phyloP scores from a whole-genome alignment of 2,888 invertebrate genomes.

The Margaritifera margaritifera region DNA sequence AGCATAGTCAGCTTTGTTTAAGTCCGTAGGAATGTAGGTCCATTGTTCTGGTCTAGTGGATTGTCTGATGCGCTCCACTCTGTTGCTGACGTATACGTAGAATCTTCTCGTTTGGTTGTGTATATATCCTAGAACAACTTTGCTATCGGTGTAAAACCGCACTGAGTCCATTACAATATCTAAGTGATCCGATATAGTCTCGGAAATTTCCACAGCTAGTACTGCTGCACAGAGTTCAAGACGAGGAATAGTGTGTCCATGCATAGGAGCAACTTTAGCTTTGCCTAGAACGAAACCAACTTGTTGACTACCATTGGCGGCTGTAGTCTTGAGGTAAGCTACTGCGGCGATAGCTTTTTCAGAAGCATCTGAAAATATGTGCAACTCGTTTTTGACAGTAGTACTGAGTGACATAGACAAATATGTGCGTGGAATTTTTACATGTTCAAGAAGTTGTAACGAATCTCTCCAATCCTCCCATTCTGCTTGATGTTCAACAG shows the following conservation, averaged over 20 bases:
- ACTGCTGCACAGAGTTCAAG: constrained; percentile 44
- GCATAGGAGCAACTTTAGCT: constrained; percentile 34
- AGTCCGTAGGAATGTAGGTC: constrained; percentile 24
- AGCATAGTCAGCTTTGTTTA: constrained; percentile 32
- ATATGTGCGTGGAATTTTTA: constrained; percentile 26
- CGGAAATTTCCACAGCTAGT: constrained; percentile 28
- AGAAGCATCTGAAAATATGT: constrained; percentile 44
- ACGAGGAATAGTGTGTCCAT: constrained; percentile 38
- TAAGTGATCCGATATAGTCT: constrained; percentile 18
- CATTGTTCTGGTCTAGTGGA: constrained; percentile 30
- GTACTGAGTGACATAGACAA: constrained; percentile 2
- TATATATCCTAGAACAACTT: constrained; percentile 37
- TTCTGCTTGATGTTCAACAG: constrained; percentile 9
- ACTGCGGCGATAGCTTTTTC: constrained; percentile 42
- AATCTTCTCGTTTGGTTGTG: constrained; percentile 35
- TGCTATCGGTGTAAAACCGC: constrained; percentile 35
- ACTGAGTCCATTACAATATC: constrained; percentile 8
- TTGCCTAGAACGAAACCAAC: constrained; percentile 41
- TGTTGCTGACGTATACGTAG: constrained; percentile 35
- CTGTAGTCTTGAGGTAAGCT: constrained; percentile 26
- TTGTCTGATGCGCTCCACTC: constrained; percentile 22
- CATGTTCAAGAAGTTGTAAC: constrained; percentile 12
- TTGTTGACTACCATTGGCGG: constrained; percentile 5
- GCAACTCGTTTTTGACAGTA: constrained; percentile 12
- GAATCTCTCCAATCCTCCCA: constrained; percentile 36